Evolutionary conservation across 2,797 vertebrate genomes (phyloP), one percentile per base, ranked within the genome.

Genomic region (Anabacerthia variegaticeps): DNA sequence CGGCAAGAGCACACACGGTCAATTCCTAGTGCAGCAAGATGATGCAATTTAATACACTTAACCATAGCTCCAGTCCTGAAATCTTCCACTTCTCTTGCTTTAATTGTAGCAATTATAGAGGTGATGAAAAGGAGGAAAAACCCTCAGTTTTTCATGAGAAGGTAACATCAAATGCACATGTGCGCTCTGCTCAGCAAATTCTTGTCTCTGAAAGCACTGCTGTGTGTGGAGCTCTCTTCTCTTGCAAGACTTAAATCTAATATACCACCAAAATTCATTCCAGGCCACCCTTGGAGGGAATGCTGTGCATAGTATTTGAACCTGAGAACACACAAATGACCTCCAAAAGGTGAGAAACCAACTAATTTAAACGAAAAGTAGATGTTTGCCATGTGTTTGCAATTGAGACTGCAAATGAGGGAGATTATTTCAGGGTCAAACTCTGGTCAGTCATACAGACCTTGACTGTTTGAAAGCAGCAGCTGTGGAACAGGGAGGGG

Each of bases 301-400:
- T 20, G 34, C 59, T 44, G 54, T 73, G 43, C 63, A 7, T 18
- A 54, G 32, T 21, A 61, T 82, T 95, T 76, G 67, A 52, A 58
- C n/a, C 26, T 52, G 44, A 89, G 80, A 92, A 56, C 22, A 41
- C 46, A 52, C 37, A 84, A 90, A 82, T 78, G 48, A 75, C 55
- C 56, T 90, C 63, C 24, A 76, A 56, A 52, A 87, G 73, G 86
- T 21, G 52, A 87, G 78, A 82, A 92, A 85, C 32, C 79, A 74
- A 61, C 32, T 93, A 71, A 91, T 95, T 95, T 74, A 96, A 94
- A 83, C 26, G 44, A 72, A 30, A 78, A 89, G 52, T 63, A 37
- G 37, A 55, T 76, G 44, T 27, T 95, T 6, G 4, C 67, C 81
- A 56, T n/a, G 52, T 75, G 46, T 77, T 95, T 88, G 79, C 62